Evolutionary conservation across 2,113 vertebrate genomes (phyloP).

Genomic region (Lophura nycthemera): DNA sequence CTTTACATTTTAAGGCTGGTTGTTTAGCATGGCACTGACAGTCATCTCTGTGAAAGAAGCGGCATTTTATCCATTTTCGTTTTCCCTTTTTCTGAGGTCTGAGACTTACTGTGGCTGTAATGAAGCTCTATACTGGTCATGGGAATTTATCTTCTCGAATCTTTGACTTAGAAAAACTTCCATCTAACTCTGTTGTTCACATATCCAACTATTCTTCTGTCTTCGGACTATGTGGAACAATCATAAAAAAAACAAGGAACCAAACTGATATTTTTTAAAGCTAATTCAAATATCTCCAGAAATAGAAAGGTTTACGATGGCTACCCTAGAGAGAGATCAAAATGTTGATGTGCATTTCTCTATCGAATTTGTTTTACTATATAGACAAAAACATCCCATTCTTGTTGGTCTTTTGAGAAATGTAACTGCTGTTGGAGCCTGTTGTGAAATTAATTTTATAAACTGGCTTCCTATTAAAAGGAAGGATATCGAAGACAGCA

Average conservation of each 20-base stretch:
- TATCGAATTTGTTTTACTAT: conserved; percentile 56
- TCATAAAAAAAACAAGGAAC: neutral
- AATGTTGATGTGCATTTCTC: conserved; percentile 51
- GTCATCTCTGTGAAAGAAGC: neutral
- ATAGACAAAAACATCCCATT: neutral
- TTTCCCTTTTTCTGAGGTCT: neutral
- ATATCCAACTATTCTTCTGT: neutral
- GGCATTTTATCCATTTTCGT: neutral
- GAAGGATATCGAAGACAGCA: conserved; percentile 45
- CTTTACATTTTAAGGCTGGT: neutral
- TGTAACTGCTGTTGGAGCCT: conserved; percentile 30
- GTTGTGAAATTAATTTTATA: conserved; percentile 72
- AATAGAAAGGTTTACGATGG: conserved; percentile 29
- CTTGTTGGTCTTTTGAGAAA: conserved; percentile 37
- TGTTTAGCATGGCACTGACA: neutral
- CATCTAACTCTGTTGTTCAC: neutral
- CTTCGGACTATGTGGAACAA: neutral
- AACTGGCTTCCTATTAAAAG: conserved; percentile 48
- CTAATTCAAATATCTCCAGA: neutral
- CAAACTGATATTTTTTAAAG: neutral
- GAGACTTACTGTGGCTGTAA: neutral
- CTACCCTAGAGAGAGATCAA: conserved; percentile 8
- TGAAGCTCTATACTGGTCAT: neutral
- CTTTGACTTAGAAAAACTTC: neutral
- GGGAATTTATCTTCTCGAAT: neutral